Base-by-base conservation (phyloP, 2,888 invertebrate genomes). In the Metellina segmentata region DNA sequence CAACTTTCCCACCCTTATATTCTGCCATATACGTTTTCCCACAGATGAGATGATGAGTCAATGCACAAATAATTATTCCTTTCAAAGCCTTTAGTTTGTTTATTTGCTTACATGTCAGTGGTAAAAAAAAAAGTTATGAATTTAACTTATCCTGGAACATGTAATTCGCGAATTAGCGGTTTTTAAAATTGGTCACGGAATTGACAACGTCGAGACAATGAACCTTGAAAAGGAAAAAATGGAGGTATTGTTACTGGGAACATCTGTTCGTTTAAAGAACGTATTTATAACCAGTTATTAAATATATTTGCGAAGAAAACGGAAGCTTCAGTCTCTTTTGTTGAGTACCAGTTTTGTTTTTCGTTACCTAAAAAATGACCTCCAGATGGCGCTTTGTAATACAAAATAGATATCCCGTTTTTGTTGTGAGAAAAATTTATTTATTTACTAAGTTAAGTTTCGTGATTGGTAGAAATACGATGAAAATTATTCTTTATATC, bases 151-250 rank as follows among this genome's bases (percentile, higher is more conserved):
- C 87, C 34, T 34, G 70, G 61, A 79, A 78, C 85, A 85, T 70
- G 86, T 86, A 86, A 79, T 90, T 90, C 74, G 72, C 90, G 90
- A 90, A 85, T 90, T 90, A 90, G 79, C 79, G 52, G 85, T 85
- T 70, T 85, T 48, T 71, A 48, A 51, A 89, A 79, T 49, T 71
- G 72, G 81, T 53, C 79, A 87, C 79, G 79, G 72, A 70, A 34
- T 48, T 79, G 79, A 71, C 79, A 72, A 81, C 49, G 19, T 78
- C 86, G 49, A 34, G n/a, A 70, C 77, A 87, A 79, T 16, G 7
- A 13, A 34, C 34, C 19, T 9, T 71, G 53, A 53, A 61, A 19
- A 4, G 34, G 34, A 34, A 72, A n/a, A 81, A 83, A 34, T 19
- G 61, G 48, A 49, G 77, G 70, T 51, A 78, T 78, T 86, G 78